Evolutionary conservation across 1,140 invertebrate genomes (phyloP).

Genomic region (Akabosia matsudoensis): DNA sequence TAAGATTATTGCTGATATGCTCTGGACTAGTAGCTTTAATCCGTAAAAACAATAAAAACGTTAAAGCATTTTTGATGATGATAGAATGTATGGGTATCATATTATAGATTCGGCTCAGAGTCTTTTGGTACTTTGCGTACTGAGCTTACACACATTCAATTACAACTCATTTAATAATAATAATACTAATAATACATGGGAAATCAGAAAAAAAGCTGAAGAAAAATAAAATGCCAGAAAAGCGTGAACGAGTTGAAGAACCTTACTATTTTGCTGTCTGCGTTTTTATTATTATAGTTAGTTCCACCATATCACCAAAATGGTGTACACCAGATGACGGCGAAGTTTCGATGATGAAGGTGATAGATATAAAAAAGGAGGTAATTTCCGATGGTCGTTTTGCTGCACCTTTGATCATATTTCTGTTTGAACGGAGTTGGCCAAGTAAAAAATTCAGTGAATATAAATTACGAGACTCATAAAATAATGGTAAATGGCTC

Average conservation of each 20-base stretch:
- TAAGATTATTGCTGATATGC: too few species aligned
- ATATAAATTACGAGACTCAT: neutral
- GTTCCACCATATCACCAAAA: neutral
- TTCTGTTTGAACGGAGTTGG: neutral
- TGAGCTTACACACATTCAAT: neutral
- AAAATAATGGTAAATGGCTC: neutral
- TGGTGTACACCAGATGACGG: neutral
- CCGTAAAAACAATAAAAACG: too few species aligned
- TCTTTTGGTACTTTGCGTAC: neutral
- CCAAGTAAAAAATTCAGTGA: neutral
- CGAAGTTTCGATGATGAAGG: neutral
- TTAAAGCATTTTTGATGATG: neutral
- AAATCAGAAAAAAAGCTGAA: neutral
- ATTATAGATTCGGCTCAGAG: neutral
- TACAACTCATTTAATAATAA: neutral
- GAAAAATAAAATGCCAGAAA: neutral
- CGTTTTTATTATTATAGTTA: neutral
- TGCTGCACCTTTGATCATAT: neutral
- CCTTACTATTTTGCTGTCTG: neutral
- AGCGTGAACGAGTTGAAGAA: constrained; percentile 16
- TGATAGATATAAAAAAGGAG: neutral
- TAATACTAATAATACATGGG: too few species aligned
- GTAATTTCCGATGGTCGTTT: constrained; percentile 10
- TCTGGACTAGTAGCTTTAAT: too few species aligned
- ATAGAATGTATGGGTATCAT: neutral